phyloP scores from a whole-genome alignment of 2,888 invertebrate species.

The Cryptus viduatorius region DNA sequence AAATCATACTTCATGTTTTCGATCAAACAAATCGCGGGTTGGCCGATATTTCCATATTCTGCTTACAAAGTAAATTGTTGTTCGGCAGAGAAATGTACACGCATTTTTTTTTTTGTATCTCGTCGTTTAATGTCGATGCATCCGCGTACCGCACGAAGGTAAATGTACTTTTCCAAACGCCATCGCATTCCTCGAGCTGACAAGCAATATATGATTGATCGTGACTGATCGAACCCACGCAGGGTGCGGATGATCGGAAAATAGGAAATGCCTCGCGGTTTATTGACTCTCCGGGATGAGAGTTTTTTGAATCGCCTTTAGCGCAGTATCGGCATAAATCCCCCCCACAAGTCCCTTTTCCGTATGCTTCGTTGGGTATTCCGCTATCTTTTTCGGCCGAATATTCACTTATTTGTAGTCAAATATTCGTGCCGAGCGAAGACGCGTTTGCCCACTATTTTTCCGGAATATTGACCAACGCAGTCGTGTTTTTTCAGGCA shows the following conservation, averaged over 20 bases:
- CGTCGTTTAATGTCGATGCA: neutral
- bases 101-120: neutral
- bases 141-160: neutral
- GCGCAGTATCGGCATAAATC: neutral
- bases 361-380: neutral
- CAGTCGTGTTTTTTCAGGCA: no score
- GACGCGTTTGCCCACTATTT: no score
- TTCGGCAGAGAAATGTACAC: neutral
- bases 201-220: constrained; percentile 25
- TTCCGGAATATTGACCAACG: no score
- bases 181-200: neutral
- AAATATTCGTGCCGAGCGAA: neutral
- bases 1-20: no score
- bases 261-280: constrained; percentile 8
- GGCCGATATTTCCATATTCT: no score
- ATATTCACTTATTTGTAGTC: constrained; percentile 20
- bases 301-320: constrained; percentile 12
- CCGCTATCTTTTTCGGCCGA: neutral
- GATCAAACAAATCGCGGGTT: no score
- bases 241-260: constrained; percentile 2
- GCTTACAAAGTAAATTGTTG: neutral
- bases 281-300: constrained; percentile 24
- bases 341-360: neutral
- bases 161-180: neutral
- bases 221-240: constrained; percentile 10